A percentile compares a stretch with the other conserved stretches of the same genome.
Evolutionary conservation across 2,113 vertebrate species (phyloP).

Genomic region (Barnardius zonarius): DNA sequence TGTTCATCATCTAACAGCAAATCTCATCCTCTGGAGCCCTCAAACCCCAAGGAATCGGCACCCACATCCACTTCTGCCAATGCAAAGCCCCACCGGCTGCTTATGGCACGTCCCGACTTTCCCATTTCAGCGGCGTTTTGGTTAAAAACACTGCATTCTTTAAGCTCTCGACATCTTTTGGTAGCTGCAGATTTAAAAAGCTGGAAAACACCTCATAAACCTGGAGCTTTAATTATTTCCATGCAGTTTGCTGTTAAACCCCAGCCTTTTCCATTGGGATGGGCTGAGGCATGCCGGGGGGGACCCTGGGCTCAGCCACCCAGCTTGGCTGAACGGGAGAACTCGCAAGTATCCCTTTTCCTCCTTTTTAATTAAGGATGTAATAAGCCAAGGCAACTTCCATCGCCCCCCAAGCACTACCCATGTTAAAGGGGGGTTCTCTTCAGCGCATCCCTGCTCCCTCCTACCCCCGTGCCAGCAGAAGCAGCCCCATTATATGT

Average conservation of each 20-base stretch:
- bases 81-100: accelerated
- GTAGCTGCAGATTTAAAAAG: not conserved
- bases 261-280: not conserved
- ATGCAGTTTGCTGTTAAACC: accelerated
- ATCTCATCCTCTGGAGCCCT: not conserved
- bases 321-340: accelerated
- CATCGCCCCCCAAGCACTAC: accelerated
- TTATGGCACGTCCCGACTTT: accelerated
- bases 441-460: not conserved
- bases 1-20: not conserved
- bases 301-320: not conserved
- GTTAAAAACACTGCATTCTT: not conserved
- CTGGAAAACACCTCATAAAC: not conserved
- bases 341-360: not conserved
- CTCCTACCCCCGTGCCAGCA: not conserved
- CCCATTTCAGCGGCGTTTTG: not conserved
- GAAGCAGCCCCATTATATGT: not conserved
- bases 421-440: not conserved
- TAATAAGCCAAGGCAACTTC: not conserved
- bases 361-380: not conserved
- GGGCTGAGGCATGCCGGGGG: accelerated
- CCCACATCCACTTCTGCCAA: not conserved
- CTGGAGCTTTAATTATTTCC: not conserved
- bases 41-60: accelerated
- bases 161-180: not conserved